phyloP scores from a whole-genome alignment of 2,797 vertebrate genomes.

The Lacerta agilis region DNA sequence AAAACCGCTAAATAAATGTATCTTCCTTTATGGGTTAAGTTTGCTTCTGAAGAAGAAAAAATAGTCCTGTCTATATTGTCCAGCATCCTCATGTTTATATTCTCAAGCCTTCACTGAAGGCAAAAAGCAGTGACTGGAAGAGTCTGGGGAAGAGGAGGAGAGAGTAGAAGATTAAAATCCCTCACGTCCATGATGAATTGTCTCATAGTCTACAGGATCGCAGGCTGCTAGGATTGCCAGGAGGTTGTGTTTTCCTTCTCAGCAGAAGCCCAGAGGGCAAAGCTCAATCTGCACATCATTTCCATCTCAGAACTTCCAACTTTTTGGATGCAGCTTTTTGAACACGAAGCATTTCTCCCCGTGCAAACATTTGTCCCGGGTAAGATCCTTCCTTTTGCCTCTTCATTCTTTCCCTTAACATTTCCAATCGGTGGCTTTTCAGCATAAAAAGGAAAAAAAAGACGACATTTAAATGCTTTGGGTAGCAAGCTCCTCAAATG shows the following conservation, averaged over 20 bases:
- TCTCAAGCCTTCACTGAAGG: slow-evolving; percentile 47
- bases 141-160: background rate
- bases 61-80: slow-evolving; percentile 63
- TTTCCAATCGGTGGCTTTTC: slow-evolving; percentile 39
- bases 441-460: background rate
- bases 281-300: slow-evolving; percentile 23
- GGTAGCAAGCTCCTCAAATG: slow-evolving; percentile 64
- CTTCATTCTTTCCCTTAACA: background rate
- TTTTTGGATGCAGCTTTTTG: slow-evolving; percentile 7
- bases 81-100: slow-evolving; percentile 64
- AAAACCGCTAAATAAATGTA: slow-evolving; percentile 85
- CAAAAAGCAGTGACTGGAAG: slow-evolving; percentile 24
- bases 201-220: background rate
- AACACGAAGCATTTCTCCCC: background rate
- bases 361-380: background rate
- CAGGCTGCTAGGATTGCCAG: slow-evolving; percentile 3
- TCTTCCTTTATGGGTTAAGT: slow-evolving; percentile 69
- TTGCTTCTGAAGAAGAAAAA: slow-evolving; percentile 45
- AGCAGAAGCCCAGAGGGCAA: slow-evolving; percentile 39
- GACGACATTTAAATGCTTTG: slow-evolving; percentile 42
- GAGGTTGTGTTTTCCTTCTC: slow-evolving; percentile 20
- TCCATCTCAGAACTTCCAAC: background rate
- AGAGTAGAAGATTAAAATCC: background rate
- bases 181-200: slow-evolving; percentile 35
- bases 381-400: background rate